Percentiles rank a stretch among this genome's conserved stretches.
phyloP scores from a whole-genome alignment of 1,140 invertebrate genomes.

The Hypothenemus hampei region DNA sequence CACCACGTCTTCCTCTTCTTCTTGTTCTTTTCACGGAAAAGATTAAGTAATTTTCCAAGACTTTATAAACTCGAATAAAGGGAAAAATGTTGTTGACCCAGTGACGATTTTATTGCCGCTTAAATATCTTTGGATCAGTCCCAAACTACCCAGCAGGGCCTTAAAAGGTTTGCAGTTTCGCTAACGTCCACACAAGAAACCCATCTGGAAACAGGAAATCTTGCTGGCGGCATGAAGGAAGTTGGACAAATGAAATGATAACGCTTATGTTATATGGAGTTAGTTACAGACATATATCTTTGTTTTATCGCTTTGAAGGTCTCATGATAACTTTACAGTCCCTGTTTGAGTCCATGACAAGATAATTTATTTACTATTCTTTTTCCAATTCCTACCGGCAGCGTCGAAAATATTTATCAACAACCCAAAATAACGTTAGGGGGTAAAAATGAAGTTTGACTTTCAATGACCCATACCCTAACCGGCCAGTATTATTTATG shows the following conservation, averaged over 20 bases:
- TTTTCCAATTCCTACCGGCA: no score
- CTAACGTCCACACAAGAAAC: no score
- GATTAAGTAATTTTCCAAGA: no score
- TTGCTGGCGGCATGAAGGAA: neutral
- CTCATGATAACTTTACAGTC: no score
- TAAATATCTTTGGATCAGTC: neutral
- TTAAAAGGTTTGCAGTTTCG: no score
- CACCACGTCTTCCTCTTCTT: no score
- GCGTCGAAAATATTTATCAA: no score
- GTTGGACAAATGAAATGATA: neutral
- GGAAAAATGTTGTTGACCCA: no score
- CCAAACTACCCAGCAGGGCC: neutral
- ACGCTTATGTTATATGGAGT: neutral
- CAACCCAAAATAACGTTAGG: no score
- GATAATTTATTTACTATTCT: neutral
- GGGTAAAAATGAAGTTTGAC: no score
- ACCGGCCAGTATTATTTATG: constrained; percentile 25
- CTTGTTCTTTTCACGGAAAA: constrained; percentile 14
- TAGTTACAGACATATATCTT: neutral
- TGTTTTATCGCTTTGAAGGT: neutral
- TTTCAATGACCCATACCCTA: constrained; percentile 21
- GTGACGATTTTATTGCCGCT: no score
- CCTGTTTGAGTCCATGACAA: neutral
- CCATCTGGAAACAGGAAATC: neutral
- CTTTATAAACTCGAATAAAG: no score